Conservation (phyloP, 2,888 invertebrate species). For the Netelia fuscicornis region DNA sequence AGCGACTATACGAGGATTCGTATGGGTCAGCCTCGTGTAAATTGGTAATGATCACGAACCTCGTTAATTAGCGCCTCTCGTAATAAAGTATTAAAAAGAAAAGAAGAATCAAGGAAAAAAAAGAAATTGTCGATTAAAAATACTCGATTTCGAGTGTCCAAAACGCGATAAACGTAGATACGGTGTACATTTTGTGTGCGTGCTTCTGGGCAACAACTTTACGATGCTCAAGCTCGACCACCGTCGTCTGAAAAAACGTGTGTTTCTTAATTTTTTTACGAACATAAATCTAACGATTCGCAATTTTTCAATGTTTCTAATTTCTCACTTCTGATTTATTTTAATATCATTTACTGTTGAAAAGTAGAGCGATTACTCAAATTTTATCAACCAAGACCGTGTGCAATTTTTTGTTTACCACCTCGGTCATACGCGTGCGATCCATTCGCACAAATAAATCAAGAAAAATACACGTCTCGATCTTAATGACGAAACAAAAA, state of each 20-base stretch:
- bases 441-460: no score
- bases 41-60: constrained; percentile 39
- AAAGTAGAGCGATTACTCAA: no score
- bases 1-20: neutral
- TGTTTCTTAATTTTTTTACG: neutral
- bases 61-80: constrained; percentile 26
- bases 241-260: neutral
- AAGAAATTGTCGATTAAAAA: constrained; percentile 22
- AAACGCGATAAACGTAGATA: neutral
- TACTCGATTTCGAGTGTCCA: neutral
- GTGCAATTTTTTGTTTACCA: neutral
- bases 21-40: constrained; percentile 29
- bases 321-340: neutral
- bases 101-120: neutral
- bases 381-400: no score
- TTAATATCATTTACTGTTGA: neutral
- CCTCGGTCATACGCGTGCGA: neutral
- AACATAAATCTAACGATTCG: neutral
- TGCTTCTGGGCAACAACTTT: neutral
- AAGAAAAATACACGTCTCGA: neutral
- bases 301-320: neutral
- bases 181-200: constrained; percentile 5
- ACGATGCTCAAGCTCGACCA: neutral
- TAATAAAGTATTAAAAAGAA: neutral
- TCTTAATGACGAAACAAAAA: neutral